Evolutionary conservation across 2,797 vertebrate genomes (phyloP).

Genomic region (Falco naumanni): DNA sequence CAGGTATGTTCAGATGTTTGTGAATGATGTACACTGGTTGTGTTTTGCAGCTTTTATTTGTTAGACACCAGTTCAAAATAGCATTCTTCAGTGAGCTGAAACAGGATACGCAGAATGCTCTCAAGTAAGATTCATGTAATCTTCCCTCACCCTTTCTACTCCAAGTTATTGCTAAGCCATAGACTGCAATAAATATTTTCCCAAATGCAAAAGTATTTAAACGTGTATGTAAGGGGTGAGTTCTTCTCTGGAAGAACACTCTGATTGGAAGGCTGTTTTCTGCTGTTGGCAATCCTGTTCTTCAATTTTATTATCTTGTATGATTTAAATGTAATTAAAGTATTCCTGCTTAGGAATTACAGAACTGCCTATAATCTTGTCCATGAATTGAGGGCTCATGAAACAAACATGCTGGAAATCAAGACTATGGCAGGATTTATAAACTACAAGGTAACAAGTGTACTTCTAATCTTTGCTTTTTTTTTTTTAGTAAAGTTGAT

Average conservation of each 20-base stretch:
- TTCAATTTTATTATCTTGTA: not conserved
- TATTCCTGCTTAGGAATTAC: slow-evolving; percentile 86
- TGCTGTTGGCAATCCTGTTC: not conserved
- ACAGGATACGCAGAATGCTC: slow-evolving; percentile 96
- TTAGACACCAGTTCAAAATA: slow-evolving; percentile 98
- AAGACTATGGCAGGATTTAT: slow-evolving; percentile 98
- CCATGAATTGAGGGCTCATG: slow-evolving; percentile 94
- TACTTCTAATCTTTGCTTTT: not conserved
- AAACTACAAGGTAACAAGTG: slow-evolving; percentile 92
- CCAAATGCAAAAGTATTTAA: not conserved
- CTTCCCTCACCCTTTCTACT: not conserved
- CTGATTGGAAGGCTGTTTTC: not conserved
- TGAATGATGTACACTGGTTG: not conserved
- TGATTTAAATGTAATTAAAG: not conserved
- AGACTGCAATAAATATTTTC: not conserved
- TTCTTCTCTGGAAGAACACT: not conserved
- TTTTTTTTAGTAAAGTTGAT: not conserved
- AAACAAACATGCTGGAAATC: slow-evolving; percentile 98
- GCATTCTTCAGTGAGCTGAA: slow-evolving; percentile 98
- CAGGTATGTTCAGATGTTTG: not conserved
- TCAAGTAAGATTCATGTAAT: slow-evolving; percentile 86
- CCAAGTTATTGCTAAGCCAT: not conserved
- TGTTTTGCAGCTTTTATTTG: slow-evolving; percentile 92
- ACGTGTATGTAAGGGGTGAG: not conserved
- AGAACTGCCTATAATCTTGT: slow-evolving; percentile 93